Evolutionary conservation across 35 echinoderm and acorn worm species (phyloP).

Genomic region (Holothuria glaberrima): DNA sequence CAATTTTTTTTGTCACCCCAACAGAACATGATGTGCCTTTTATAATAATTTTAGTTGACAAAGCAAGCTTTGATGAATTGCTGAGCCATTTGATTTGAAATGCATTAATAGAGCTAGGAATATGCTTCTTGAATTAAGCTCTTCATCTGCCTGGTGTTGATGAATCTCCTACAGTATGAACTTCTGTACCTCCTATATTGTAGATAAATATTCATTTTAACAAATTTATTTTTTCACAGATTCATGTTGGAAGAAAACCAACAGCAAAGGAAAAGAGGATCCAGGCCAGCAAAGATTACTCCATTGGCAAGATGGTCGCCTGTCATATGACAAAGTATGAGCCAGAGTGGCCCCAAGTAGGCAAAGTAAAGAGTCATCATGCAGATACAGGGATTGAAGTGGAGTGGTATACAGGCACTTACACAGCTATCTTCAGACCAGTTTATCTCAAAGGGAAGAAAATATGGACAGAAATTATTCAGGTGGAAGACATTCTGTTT

Average conservation of each 20-base stretch:
- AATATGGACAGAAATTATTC: background rate
- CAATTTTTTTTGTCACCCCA: too few relatives aligned
- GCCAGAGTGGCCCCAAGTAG: constrained; percentile 4
- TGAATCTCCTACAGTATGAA: background rate
- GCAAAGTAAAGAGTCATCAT: background rate
- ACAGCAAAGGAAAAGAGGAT: background rate
- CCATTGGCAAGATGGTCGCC: background rate
- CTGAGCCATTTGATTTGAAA: too few relatives aligned
- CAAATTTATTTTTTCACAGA: background rate
- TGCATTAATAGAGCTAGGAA: too few relatives aligned
- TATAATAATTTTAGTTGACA: too few relatives aligned
- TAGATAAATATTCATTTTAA: background rate
- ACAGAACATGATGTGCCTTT: too few relatives aligned
- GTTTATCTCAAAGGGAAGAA: background rate
- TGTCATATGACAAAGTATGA: background rate
- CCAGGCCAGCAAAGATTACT: background rate
- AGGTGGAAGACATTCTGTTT: background rate
- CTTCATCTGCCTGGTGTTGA: background rate
- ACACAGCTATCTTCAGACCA: background rate
- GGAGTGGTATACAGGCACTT: background rate
- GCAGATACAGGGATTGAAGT: background rate
- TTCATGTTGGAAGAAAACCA: background rate
- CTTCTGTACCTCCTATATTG: background rate
- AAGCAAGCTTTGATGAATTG: too few relatives aligned
- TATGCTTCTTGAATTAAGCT: background rate